A percentile compares a stretch with the other conserved stretches of the same genome.
phyloP scores from a whole-genome alignment of 2,888 invertebrate genomes.

The Oscheius sp. region DNA sequence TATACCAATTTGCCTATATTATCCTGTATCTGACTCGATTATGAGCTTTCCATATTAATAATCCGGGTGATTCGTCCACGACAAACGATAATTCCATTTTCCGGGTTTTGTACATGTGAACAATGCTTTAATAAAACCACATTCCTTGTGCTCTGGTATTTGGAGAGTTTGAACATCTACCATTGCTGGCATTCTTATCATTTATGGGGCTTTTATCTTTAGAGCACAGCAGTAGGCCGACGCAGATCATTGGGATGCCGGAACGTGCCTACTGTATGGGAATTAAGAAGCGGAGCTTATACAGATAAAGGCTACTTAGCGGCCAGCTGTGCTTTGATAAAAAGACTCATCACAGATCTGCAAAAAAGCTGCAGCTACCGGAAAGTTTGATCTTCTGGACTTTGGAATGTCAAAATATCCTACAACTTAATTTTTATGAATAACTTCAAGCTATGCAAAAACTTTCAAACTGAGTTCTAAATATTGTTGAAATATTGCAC shows the following conservation, averaged over 20 bases:
- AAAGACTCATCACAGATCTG: no score
- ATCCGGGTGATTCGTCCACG: not conserved
- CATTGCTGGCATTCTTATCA: slow-evolving; percentile 35
- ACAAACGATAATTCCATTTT: not conserved
- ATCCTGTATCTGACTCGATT: not conserved
- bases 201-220: slow-evolving; percentile 6
- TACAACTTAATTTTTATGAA: no score
- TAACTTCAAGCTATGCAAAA: no score
- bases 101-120: not conserved
- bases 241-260: slow-evolving; percentile 15
- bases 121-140: not conserved
- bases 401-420: no score
- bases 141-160: slow-evolving; percentile 3
- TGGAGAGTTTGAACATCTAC: slow-evolving; percentile 5
- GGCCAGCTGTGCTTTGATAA: no score
- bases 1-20: not conserved
- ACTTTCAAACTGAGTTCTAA: no score
- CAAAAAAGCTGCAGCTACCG: no score
- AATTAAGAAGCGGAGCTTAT: not conserved
- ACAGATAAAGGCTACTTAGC: no score
- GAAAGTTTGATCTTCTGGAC: no score
- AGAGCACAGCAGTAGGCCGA: slow-evolving; percentile 9
- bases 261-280: slow-evolving; percentile 20
- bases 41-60: not conserved
- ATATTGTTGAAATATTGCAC: no score